A percentile compares a stretch with the other conserved stretches of the same genome.
These are phyloP conservation scores for Masticophis lateralis DNA, from an alignment of 2,797 vertebrate species.

Conservation along the genomic window DNA sequence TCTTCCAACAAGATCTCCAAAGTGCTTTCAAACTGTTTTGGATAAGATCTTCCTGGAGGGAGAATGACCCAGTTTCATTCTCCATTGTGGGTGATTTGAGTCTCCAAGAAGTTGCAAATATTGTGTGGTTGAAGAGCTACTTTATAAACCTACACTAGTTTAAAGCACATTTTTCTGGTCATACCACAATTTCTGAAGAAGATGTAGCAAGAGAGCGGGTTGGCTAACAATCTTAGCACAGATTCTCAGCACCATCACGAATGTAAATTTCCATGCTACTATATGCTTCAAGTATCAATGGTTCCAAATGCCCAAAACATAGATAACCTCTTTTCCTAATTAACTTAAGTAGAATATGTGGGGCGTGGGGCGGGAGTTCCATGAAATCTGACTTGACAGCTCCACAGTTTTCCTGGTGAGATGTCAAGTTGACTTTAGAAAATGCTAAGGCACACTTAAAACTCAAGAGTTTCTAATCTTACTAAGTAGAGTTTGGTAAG, in stretches of 20 bases:
- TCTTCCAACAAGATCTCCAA: background rate
- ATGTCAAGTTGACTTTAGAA: background rate
- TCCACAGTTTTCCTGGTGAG: background rate
- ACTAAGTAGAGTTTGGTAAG: background rate
- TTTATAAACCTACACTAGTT: background rate
- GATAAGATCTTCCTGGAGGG: background rate
- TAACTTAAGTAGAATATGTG: background rate
- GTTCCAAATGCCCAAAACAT: background rate
- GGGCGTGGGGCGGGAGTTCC: no score
- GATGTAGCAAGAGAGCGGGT: background rate
- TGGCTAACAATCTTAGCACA: background rate
- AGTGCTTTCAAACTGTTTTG: background rate
- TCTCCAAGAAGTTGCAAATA: background rate
- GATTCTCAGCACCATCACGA: background rate
- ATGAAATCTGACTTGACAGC: background rate
- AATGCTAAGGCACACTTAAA: background rate
- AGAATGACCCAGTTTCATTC: background rate
- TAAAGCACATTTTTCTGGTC: background rate
- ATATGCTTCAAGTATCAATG: background rate
- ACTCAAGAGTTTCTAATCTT: background rate
- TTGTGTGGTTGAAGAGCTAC: background rate
- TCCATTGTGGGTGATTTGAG: background rate
- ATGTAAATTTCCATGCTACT: background rate
- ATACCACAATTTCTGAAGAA: background rate
- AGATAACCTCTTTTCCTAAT: background rate